Conservation (phyloP, 2,797 vertebrate genomes). For the Monodelphis domestica region DNA sequence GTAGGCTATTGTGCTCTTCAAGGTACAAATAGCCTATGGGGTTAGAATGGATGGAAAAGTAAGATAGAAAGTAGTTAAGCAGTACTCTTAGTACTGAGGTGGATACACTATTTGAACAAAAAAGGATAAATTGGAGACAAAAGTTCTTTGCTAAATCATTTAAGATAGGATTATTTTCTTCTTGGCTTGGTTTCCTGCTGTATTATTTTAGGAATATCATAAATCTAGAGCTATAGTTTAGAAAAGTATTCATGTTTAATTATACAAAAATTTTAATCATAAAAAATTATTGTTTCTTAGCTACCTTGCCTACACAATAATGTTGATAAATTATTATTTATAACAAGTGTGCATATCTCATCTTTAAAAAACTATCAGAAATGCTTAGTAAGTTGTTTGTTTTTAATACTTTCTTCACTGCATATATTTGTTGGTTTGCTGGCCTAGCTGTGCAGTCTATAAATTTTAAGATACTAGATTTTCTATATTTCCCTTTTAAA, state of each 20-base stretch:
- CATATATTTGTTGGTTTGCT: not conserved
- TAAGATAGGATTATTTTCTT: not conserved
- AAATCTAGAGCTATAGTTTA: not conserved
- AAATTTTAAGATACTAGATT: not conserved
- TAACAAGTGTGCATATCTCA: slow-evolving; percentile 29
- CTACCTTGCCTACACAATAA: not conserved
- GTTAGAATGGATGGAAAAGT: not conserved
- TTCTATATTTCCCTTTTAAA: not conserved
- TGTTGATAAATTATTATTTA: slow-evolving; percentile 7
- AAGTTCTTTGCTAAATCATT: not conserved
- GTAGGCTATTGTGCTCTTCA: not conserved
- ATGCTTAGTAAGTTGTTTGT: not conserved
- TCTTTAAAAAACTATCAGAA: not conserved
- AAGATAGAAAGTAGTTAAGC: not conserved
- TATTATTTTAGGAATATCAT: not conserved
- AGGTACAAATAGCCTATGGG: not conserved
- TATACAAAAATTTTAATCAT: no score
- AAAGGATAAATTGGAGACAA: not conserved
- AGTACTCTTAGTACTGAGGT: not conserved
- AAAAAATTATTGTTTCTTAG: no score
- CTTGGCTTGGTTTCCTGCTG: not conserved
- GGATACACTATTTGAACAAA: not conserved
- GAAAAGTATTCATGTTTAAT: not conserved
- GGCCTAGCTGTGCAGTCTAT: not conserved
- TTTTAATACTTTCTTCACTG: not conserved